phyloP scores from a whole-genome alignment of 2,113 vertebrate genomes.

The Picathartes gymnocephalus region DNA sequence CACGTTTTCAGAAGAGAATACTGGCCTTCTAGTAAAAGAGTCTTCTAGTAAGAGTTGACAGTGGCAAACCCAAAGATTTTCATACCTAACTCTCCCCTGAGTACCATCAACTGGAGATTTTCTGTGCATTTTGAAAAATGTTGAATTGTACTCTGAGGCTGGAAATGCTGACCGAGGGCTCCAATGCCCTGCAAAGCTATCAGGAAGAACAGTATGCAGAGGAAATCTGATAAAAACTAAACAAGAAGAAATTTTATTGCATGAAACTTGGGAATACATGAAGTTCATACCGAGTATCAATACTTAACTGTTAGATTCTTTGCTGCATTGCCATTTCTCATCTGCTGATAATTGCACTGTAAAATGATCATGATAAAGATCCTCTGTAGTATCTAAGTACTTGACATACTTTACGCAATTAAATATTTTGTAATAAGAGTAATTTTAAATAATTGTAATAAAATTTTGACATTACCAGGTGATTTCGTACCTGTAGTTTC shows the following conservation, averaged over 20 bases:
- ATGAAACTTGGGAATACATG: background rate
- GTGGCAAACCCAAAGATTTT: background rate
- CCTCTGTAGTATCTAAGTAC: background rate
- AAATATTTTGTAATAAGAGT: background rate
- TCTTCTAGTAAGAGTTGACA: background rate
- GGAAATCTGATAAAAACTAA: background rate
- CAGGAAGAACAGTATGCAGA: background rate
- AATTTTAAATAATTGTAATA: background rate
- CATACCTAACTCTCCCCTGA: background rate
- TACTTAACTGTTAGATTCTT: background rate
- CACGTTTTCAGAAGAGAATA: background rate
- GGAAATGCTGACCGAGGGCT: background rate
- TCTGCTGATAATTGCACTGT: background rate
- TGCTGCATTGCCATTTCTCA: background rate
- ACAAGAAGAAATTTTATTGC: background rate
- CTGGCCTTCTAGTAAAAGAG: background rate
- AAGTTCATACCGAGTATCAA: background rate
- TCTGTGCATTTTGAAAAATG: background rate
- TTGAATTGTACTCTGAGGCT: background rate
- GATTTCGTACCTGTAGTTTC: background rate
- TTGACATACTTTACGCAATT: background rate
- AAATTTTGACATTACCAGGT: background rate
- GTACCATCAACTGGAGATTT: background rate
- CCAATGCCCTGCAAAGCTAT: background rate
- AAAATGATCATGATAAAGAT: background rate